Evolutionary conservation across 2,113 vertebrate species (phyloP).

Genomic region (Uropsilus gracilis): DNA sequence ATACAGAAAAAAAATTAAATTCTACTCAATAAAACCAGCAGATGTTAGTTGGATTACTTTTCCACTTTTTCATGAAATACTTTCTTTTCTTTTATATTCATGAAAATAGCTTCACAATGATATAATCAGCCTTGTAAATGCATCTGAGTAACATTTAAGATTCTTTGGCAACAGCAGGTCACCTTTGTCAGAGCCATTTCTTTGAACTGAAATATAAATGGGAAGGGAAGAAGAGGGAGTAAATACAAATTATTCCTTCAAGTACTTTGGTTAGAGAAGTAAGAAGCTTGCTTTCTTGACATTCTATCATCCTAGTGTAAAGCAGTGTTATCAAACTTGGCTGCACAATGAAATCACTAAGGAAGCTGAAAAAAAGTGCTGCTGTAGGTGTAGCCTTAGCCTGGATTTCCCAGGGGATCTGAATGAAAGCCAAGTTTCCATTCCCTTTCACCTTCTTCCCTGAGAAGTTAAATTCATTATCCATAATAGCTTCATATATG

Average conservation of each 20-base stretch:
- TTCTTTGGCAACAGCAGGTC: not conserved
- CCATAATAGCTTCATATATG: not conserved
- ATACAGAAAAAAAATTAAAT: too few relatives aligned
- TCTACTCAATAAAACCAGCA: too few relatives aligned
- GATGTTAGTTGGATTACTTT: too few relatives aligned
- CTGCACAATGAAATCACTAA: not conserved
- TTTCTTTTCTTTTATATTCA: conserved; percentile 4
- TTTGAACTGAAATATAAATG: not conserved
- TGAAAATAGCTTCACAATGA: not conserved
- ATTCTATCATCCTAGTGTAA: not conserved
- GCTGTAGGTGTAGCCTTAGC: not conserved
- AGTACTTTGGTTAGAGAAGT: not conserved
- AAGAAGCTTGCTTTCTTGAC: not conserved
- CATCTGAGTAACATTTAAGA: not conserved
- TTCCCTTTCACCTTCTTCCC: not conserved
- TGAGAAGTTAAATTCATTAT: not conserved
- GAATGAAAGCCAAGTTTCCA: not conserved
- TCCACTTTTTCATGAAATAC: not conserved
- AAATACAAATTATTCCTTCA: not conserved
- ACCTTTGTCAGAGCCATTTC: not conserved
- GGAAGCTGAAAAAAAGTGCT: not conserved
- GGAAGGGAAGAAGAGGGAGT: not conserved
- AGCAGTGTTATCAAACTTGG: not conserved
- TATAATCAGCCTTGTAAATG: not conserved
- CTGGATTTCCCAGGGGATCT: not conserved